Evolutionary conservation across 2,888 invertebrate species (phyloP), one percentile per base, ranked within the genome.

Genomic region (Lobophora halterata): DNA sequence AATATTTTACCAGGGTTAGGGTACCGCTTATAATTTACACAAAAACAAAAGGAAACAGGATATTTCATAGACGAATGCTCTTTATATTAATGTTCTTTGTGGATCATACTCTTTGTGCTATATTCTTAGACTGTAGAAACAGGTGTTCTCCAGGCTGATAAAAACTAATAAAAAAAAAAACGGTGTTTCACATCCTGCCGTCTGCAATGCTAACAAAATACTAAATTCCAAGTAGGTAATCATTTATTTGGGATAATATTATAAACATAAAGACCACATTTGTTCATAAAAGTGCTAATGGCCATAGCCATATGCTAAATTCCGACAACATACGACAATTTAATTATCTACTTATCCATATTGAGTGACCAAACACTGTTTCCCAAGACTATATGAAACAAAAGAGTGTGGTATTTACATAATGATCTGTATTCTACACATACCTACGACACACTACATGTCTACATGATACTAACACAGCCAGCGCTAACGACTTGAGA

Each of bases 331-430:
- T 14, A 2, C 33, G 12, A 9, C 20, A 39, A 46, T 43, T 35
- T 4, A 28, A 47, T 47, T 42, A 47, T 43, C 34, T n/a, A n/a
- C n/a, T 32, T 16, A 18, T 7, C 21, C 26, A 13, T 41, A 31
- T 41, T 44, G 49, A 10, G 35, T 31, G 10, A 24, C 11, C 19
- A 27, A 27, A 33, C 19, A 16, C 2, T 34, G 25, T 19, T 33
- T 9, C 7, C 18, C 14, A 17, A 17, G n/a, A n/a, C n/a, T n/a
- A n/a, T n/a, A 25, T 25, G 14, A 2, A 5, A 14, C 7, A 4
- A n/a, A 13, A 11, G 21, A 7, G 12, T 14, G 14, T 14, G 13
- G 3, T 6, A 12, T 34, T 34, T 9, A 13, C 33, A 26, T 18
- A 33, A 9, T n/a, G 18, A 21, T 18, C 7, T 24, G 5, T 17